These are phyloP conservation scores for Xiphydria camelus DNA, from an alignment of 2,888 invertebrate species.

Conservation along the genomic window DNA sequence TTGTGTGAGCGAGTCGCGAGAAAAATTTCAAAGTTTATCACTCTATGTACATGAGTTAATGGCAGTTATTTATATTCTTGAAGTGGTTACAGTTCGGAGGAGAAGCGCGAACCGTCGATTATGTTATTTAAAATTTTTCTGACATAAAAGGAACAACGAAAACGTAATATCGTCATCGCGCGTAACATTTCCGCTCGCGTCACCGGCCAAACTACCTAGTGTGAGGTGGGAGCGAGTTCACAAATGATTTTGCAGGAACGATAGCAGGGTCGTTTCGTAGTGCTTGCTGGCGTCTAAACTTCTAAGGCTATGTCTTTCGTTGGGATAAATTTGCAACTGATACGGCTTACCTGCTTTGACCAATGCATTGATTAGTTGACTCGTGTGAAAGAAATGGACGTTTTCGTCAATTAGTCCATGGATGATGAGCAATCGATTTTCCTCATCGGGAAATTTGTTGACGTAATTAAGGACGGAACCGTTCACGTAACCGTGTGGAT, in stretches of 20 bases:
- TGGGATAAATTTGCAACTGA: conserved; percentile 92
- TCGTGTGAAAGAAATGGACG: conserved; percentile 97
- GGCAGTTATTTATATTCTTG: conserved; percentile 37
- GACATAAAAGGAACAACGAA: neutral
- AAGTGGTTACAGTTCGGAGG: neutral
- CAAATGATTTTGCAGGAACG: conserved; percentile 84
- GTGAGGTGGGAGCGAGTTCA: conserved; percentile 53
- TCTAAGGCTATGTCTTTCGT: conserved; percentile 93
- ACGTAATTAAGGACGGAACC: conserved; percentile 86
- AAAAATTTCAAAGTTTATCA: neutral
- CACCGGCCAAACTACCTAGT: too few species aligned
- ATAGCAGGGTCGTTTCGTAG: conserved; percentile 91
- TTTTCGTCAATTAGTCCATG: conserved; percentile 99
- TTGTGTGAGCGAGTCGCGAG: too few species aligned
- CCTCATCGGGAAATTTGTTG: conserved; percentile 88
- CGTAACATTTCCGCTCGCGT: too few species aligned
- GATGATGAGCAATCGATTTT: conserved; percentile 88
- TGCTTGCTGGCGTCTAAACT: conserved; percentile 94
- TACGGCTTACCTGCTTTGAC: conserved; percentile 96
- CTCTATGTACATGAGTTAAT: conserved; percentile 41
- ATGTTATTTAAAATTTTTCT: neutral
- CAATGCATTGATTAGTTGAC: conserved; percentile 85
- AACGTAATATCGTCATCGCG: conserved; percentile 2
- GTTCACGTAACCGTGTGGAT: conserved; percentile 77
- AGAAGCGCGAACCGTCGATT: too few species aligned